phyloP scores from a whole-genome alignment of 53 echinoderm and acorn worm species.

The Patiria pectinifera region DNA sequence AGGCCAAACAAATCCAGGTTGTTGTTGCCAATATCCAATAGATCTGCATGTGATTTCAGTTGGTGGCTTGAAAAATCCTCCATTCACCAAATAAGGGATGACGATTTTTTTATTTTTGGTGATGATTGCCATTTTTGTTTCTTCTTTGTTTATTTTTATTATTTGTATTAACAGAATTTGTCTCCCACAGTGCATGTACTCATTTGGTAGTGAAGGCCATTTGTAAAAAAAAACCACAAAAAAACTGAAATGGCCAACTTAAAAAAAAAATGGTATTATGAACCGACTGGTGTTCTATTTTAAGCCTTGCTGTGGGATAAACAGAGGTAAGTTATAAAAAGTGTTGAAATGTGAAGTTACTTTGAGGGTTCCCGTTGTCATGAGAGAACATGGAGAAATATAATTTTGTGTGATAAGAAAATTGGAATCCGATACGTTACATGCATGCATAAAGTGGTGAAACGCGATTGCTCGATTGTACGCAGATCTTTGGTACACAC shows the following conservation, averaged over 20 bases:
- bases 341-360: background rate
- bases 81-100: slow-evolving; percentile 3
- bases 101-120: background rate
- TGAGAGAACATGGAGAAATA: no score
- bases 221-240: background rate
- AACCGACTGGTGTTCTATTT: background rate
- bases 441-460: no score
- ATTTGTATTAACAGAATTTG: background rate
- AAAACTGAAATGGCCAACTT: background rate
- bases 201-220: background rate
- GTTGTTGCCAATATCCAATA: background rate
- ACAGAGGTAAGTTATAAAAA: background rate
- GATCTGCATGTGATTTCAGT: background rate
- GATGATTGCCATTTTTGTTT: background rate
- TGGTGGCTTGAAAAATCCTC: slow-evolving; percentile 7
- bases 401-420: no score
- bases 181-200: background rate
- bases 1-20: background rate
- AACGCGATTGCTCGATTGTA: no score
- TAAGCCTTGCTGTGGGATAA: background rate
- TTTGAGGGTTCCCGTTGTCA: no score
- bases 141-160: background rate
- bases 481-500: no score
- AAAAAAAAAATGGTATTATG: background rate
- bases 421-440: no score